phyloP scores from a whole-genome alignment of 1,140 invertebrate genomes.

The Anadara kagoshimensis region DNA sequence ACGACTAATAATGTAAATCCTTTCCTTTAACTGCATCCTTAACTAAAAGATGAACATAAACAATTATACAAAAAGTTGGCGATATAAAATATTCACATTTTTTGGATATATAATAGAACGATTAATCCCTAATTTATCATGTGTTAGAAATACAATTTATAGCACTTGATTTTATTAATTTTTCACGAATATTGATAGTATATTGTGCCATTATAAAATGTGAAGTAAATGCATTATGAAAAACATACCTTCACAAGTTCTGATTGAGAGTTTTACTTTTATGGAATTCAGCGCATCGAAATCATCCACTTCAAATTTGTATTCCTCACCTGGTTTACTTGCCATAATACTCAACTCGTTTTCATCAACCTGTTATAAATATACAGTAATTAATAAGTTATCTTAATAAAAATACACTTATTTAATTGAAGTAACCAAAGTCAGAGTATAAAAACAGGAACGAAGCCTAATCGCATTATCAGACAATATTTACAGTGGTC shows the following conservation, averaged over 20 bases:
- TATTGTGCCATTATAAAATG: too few relatives aligned
- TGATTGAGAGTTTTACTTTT: conserved; percentile 16
- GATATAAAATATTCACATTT: too few relatives aligned
- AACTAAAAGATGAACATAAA: too few relatives aligned
- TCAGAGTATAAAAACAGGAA: neutral
- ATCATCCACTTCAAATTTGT: conserved; percentile 22
- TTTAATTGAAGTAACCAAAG: neutral
- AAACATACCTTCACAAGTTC: conserved; percentile 28
- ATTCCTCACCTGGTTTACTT: conserved; percentile 13
- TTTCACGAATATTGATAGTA: too few relatives aligned
- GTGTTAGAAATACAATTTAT: too few relatives aligned
- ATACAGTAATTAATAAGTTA: neutral
- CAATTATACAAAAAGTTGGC: too few relatives aligned
- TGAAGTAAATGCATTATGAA: too few relatives aligned
- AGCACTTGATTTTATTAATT: too few relatives aligned
- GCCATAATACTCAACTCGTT: conserved; percentile 24
- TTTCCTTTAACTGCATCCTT: too few relatives aligned
- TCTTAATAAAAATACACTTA: neutral
- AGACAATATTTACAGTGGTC: neutral
- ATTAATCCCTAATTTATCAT: too few relatives aligned
- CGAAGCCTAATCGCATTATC: neutral
- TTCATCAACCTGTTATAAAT: conserved; percentile 17
- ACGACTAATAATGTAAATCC: too few relatives aligned
- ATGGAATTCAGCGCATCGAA: conserved; percentile 28
- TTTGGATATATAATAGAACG: too few relatives aligned